Conservation (phyloP, 1,140 invertebrate species). For the Pentalonia nigronervosa region DNA sequence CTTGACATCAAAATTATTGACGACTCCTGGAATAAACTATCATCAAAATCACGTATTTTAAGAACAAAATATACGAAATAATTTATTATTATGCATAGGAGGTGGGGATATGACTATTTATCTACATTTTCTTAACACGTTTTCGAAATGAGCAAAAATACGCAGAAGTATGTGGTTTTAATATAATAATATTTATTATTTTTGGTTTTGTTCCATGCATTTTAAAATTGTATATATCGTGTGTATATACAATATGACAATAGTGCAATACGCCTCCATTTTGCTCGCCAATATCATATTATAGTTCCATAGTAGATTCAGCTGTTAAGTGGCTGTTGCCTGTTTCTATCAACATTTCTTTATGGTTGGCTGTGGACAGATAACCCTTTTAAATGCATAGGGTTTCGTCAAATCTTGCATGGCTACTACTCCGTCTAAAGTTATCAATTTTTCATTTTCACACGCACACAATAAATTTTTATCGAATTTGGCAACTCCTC, state of each 20-base stretch:
- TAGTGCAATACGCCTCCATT: background rate
- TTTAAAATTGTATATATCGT: background rate
- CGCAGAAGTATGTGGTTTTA: background rate
- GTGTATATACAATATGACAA: background rate
- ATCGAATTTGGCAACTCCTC: background rate
- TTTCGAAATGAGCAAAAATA: background rate
- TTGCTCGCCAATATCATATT: background rate
- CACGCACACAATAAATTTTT: background rate
- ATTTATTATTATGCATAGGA: background rate
- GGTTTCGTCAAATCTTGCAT: background rate
- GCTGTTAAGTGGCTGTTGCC: background rate
- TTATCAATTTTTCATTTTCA: background rate
- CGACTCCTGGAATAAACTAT: background rate
- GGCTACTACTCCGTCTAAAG: constrained; percentile 8
- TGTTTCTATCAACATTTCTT: background rate
- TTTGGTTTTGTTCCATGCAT: background rate
- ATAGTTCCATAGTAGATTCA: background rate
- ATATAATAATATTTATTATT: background rate
- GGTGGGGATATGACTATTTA: background rate
- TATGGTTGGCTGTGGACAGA: background rate
- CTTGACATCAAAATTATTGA: no score
- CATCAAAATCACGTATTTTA: background rate
- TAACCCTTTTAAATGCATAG: background rate
- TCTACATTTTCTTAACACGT: background rate
- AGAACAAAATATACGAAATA: no score